A percentile compares a stretch with the other conserved stretches of the same genome.
phyloP scores from a whole-genome alignment of 2,888 invertebrate genomes.

The Trichogramma evanescens region DNA sequence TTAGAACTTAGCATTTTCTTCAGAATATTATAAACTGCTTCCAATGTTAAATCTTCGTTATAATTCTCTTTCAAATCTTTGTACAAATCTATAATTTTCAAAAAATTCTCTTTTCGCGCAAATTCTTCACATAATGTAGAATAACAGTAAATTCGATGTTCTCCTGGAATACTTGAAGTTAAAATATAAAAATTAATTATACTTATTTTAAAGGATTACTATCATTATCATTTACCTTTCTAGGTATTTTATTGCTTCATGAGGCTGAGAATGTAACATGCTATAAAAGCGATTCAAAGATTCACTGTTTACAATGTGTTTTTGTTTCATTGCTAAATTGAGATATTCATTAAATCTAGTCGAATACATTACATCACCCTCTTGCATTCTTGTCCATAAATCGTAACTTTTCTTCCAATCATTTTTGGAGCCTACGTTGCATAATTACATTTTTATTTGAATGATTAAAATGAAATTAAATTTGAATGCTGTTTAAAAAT shows the following conservation, averaged over 20 bases:
- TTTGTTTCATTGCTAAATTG: not conserved
- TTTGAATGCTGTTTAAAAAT: not conserved
- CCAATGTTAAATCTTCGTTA: not conserved
- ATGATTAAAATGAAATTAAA: not conserved
- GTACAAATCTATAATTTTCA: not conserved
- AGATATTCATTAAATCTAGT: not conserved
- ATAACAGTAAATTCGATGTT: not conserved
- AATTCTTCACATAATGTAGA: conserved; percentile 1
- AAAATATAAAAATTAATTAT: not conserved
- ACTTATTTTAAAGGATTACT: not conserved
- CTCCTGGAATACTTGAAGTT: not conserved
- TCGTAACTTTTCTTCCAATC: conserved; percentile 3
- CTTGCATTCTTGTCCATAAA: conserved; percentile 10
- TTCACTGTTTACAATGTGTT: not conserved
- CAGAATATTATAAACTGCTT: not conserved
- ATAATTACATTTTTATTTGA: too few relatives aligned
- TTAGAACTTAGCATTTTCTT: not conserved
- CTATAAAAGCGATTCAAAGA: not conserved
- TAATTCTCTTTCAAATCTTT: not conserved
- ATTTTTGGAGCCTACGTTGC: not conserved
- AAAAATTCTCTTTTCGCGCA: not conserved
- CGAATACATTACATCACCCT: not conserved
- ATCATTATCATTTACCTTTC: not conserved
- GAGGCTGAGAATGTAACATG: not conserved
- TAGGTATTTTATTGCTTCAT: not conserved